Evolutionary conservation across 2,797 vertebrate genomes (phyloP), one percentile per base, ranked within the genome.

Genomic region (Smutsia temminckii): DNA sequence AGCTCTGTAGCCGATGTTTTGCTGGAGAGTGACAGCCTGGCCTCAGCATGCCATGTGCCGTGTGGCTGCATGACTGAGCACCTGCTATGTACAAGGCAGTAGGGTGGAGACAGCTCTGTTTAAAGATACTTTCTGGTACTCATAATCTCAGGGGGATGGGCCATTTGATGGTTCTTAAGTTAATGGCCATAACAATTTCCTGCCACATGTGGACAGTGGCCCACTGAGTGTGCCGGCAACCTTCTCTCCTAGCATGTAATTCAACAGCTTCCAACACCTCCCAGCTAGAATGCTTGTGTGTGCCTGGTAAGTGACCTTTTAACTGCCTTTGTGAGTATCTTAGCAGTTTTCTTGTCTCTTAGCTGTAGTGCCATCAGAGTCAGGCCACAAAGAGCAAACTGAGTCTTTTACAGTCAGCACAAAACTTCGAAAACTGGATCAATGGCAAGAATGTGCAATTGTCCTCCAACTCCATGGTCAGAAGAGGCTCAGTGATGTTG

Each of bases 301-400:
- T 81, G 61, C 61, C 78, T 84, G 49, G 20, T 80, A n/a, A 87
- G 42, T 63, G 32, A 83, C 78, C 61, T 85, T 12, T 80, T 61
- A 34, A 34, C 9, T 81, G 61, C 57, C 89, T 57, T 87, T 59
- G 83, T 63, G 34, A 85, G 53, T 6, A 40, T 64, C 69, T 55
- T 72, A 59, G 79, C 37, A 93, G 27, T 29, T 87, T 78, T 87
- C 29, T 85, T 63, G 42, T 88, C 71, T 96, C 61, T 87, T 2
- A 68, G 85, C 46, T 75, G 17, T 72, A 84, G 59, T 27, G 23
- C 32, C 49, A 32, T 86, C 29, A 66, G 83, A 79, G 21, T 83
- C 64, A 91, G 83, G 53, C 77, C 46, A 63, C 34, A 59, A 2
- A 91, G 49, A 89, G 37, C 63, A 53, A 85, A 29, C 29, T 51